Evolutionary conservation across 2,797 vertebrate species (phyloP).

Genomic region (Syncerus caffer): DNA sequence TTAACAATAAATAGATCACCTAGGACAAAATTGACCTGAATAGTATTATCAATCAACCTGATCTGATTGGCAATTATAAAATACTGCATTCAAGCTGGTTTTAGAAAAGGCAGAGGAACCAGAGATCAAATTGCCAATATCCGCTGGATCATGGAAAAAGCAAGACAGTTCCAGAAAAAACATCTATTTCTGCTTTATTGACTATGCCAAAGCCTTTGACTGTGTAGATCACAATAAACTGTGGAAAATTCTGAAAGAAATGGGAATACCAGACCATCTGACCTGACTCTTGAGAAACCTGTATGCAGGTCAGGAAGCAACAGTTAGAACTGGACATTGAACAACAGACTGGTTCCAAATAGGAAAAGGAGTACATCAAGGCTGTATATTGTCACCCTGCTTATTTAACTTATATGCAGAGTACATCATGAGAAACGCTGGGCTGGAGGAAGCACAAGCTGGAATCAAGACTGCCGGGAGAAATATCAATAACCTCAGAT

Average conservation of each 20-base stretch:
- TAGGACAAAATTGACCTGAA: neutral
- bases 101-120: neutral
- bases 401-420: neutral
- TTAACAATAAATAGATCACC: neutral
- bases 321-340: neutral
- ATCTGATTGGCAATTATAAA: neutral
- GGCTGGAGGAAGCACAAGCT: neutral
- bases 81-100: neutral
- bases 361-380: neutral
- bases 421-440: neutral
- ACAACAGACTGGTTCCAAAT: neutral
- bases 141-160: fast-evolving
- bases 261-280: neutral
- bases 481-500: neutral
- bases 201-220: neutral
- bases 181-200: too few relatives aligned
- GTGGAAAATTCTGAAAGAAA: neutral
- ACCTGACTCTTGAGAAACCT: neutral
- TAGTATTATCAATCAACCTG: neutral
- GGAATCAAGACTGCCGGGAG: neutral
- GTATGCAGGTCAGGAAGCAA: neutral
- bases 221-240: neutral
- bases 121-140: neutral
- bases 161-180: neutral
- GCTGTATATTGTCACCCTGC: neutral